Evolutionary conservation across 2,797 vertebrate species (phyloP), one percentile per base, ranked within the genome.

Genomic region (Erethizon dorsatum): DNA sequence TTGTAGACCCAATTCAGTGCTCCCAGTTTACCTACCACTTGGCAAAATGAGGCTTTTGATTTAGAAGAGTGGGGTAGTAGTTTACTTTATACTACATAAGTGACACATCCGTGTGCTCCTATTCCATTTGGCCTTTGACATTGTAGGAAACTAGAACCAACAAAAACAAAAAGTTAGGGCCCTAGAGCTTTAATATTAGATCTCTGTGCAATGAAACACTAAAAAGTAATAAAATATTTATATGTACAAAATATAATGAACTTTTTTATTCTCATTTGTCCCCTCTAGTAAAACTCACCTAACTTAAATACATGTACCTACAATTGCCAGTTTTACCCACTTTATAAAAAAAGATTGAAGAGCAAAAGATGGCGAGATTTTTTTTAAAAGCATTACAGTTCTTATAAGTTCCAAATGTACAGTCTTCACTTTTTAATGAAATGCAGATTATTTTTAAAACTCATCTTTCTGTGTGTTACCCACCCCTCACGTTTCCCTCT

Each of bases 271-370:
- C 26, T 67, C 24, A 1, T 67, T 78, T 80, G 52, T 95, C 31
- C 28, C 9, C 17, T 77, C 18, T n/a, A 9, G 22, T 50, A 88
- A 96, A 95, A 6, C 26, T 95, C 82, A 93, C n/a, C 63, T 41
- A 88, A 91, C 83, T 93, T 93, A 69, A 91, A 86, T 65, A 31
- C 11, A 67, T n/a, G 3, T n/a, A 22, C 41, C 37, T 85, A 56
- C 80, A 80, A 86, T 50, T 96, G 26, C 12, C 41, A 45, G 24
- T 93, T 92, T 92, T 56, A 87, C 24, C 11, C 26, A 92, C 69
- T 86, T 96, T 84, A 24, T 86, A 63, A 88, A 88, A 95, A 56
- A 65, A 4, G 80, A 94, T 18, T 63, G 6, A 96, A 52, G 59
- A 56, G 31, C 83, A 75, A 84, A 94, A 90, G n/a, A 78, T 14